Evolutionary conservation across 2,888 invertebrate species (phyloP).

Genomic region (Clostera curtula): DNA sequence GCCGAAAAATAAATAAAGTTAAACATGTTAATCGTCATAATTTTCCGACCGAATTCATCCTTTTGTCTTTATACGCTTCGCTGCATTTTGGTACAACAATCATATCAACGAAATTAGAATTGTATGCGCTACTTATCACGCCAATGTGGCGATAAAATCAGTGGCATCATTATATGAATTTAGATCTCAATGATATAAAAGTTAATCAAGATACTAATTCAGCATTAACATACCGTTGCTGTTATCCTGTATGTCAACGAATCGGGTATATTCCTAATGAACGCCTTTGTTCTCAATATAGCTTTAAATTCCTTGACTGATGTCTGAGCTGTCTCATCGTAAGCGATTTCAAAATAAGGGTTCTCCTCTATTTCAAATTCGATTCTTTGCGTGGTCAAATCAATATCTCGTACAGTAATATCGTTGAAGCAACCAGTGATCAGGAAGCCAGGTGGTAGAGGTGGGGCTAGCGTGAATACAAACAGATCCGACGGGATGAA

Average conservation of each 20-base stretch:
- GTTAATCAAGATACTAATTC: constrained; percentile 1
- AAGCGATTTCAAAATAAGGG: constrained; percentile 47
- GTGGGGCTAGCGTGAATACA: constrained; percentile 57
- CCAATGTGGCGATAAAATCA: no score
- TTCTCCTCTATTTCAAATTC: constrained; percentile 49
- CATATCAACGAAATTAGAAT: no score
- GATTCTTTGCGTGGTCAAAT: constrained; percentile 63
- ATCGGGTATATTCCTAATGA: constrained; percentile 49
- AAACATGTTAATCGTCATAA: no score
- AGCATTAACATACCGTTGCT: constrained; percentile 52
- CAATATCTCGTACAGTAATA: constrained; percentile 64
- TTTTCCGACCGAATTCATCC: no score
- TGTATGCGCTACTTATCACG: no score
- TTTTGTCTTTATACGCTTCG: no score
- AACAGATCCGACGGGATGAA: constrained; percentile 42
- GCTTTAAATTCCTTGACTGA: constrained; percentile 49
- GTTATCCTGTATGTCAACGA: constrained; percentile 40
- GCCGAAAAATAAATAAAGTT: no score
- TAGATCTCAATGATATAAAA: no score
- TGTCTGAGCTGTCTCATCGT: constrained; percentile 27
- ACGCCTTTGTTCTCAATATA: constrained; percentile 38
- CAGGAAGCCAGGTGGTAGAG: constrained; percentile 54
- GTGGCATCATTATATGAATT: no score
- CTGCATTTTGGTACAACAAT: no score
- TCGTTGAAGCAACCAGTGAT: constrained; percentile 55